These are phyloP conservation scores for Luidia sarsii DNA, from an alignment of 53 echinoderm and acorn worm genomes.

Conservation along the genomic window DNA sequence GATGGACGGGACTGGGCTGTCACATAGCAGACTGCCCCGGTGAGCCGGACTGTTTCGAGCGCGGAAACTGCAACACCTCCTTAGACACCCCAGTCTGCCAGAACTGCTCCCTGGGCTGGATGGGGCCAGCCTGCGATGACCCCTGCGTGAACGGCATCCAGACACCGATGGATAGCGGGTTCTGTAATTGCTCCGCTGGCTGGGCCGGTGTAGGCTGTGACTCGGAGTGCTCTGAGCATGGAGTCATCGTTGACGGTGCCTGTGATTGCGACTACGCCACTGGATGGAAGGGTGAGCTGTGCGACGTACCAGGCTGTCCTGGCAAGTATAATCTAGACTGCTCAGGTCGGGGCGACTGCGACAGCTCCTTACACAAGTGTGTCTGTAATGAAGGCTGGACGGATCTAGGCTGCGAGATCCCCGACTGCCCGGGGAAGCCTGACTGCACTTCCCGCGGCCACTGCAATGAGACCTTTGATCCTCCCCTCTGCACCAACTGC, in stretches of 20 bases:
- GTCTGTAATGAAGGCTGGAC: conserved; percentile 82
- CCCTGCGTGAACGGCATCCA: conserved; percentile 80
- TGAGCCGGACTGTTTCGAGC: conserved; percentile 82
- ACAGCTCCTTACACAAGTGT: conserved; percentile 83
- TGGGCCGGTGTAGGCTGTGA: conserved; percentile 91
- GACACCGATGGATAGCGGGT: conserved; percentile 83
- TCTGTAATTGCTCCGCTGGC: conserved; percentile 77
- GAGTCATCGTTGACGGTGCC: conserved; percentile 61
- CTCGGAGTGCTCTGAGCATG: conserved; percentile 88
- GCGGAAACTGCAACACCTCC: conserved; percentile 81
- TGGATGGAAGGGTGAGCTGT: conserved; percentile 88
- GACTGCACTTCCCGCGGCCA: conserved; percentile 76
- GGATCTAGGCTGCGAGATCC: conserved; percentile 76
- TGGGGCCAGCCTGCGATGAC: conserved; percentile 85
- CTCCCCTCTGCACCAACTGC: conserved; percentile 80
- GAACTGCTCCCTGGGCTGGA: conserved; percentile 80
- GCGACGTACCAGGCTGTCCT: conserved; percentile 89
- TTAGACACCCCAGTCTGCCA: conserved; percentile 70
- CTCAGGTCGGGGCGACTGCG: conserved; percentile 78
- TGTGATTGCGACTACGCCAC: conserved; percentile 80
- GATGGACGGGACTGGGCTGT: conserved; percentile 82
- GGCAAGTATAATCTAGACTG: conserved; percentile 78
- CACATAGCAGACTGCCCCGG: conserved; percentile 90
- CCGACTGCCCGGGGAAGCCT: conserved; percentile 87
- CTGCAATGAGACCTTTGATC: conserved; percentile 89